Conservation (phyloP, 2,113 vertebrate species). For the Forbesichthys agassizii region DNA sequence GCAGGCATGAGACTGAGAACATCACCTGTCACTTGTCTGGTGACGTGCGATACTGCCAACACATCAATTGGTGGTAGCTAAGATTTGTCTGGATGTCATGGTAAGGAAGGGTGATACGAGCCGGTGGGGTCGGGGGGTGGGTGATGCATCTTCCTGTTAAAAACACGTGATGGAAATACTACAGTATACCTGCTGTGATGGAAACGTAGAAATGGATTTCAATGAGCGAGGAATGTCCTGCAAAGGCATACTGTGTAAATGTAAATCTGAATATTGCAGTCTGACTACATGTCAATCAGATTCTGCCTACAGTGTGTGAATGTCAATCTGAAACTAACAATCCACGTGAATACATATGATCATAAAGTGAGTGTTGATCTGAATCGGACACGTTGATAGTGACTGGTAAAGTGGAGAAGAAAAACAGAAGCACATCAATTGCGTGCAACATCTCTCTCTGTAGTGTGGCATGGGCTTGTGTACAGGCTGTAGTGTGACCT, state of each 20-base stretch:
- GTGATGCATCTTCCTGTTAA: conserved; percentile 26
- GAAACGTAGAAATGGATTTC: not conserved
- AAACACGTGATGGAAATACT: not conserved
- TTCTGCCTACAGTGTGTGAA: too few relatives aligned
- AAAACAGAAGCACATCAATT: too few relatives aligned
- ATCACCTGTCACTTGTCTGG: conserved; percentile 57
- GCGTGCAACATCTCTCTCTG: too few relatives aligned
- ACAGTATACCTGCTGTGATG: not conserved
- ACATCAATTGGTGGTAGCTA: conserved; percentile 45
- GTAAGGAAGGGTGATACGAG: conserved; percentile 26
- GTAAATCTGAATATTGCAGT: too few relatives aligned
- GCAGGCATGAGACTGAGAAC: conserved; percentile 30
- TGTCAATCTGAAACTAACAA: too few relatives aligned
- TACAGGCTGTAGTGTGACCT: too few relatives aligned
- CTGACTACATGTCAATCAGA: not conserved
- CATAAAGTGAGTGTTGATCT: not conserved
- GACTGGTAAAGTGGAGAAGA: too few relatives aligned
- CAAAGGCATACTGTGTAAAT: too few relatives aligned
- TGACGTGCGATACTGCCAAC: conserved; percentile 39
- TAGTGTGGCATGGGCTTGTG: too few relatives aligned
- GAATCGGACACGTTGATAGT: not conserved
- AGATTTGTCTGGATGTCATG: conserved; percentile 28
- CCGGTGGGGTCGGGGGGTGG: not conserved
- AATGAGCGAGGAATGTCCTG: too few relatives aligned
- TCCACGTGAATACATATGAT: too few relatives aligned